These are phyloP conservation scores for Linepithema humile DNA, from an alignment of 1,140 invertebrate genomes.

Conservation along the genomic window DNA sequence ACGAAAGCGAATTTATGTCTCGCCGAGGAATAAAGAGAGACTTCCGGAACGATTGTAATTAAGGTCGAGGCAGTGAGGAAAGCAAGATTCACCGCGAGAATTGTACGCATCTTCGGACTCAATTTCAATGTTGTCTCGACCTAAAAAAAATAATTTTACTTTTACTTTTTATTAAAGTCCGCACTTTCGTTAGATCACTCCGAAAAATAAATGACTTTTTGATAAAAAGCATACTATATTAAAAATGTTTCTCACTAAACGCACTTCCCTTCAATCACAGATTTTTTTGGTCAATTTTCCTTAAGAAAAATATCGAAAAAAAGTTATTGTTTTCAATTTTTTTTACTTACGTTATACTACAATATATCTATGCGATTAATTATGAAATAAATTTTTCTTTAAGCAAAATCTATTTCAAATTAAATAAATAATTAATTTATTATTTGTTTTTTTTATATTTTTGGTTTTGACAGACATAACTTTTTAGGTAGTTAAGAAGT, in stretches of 20 bases:
- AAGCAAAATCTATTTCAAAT: too few relatives aligned
- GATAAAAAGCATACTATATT: background rate
- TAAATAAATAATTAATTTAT: too few relatives aligned
- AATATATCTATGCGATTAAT: background rate
- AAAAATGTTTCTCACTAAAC: background rate
- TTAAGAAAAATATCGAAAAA: background rate
- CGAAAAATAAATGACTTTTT: conserved; percentile 4
- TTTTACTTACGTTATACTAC: too few relatives aligned
- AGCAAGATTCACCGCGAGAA: background rate
- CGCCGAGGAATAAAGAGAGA: conserved; percentile 23
- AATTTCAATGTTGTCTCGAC: conserved; percentile 47
- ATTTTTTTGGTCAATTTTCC: background rate
- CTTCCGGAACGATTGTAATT: conserved; percentile 54
- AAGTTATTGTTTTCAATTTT: too few relatives aligned
- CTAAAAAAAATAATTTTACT: background rate
- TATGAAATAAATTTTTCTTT: too few relatives aligned
- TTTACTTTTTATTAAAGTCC: conserved; percentile 31
- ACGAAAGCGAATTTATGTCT: conserved; percentile 50
- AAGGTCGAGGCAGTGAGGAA: conserved; percentile 61
- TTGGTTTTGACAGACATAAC: too few relatives aligned
- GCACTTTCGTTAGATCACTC: conserved; percentile 4
- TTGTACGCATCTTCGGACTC: background rate
- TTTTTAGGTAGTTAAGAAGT: too few relatives aligned
- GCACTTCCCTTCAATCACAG: background rate
- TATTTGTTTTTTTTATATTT: too few relatives aligned